Conservation (phyloP, 2,888 invertebrate genomes). For the Pherbina coryleti region DNA sequence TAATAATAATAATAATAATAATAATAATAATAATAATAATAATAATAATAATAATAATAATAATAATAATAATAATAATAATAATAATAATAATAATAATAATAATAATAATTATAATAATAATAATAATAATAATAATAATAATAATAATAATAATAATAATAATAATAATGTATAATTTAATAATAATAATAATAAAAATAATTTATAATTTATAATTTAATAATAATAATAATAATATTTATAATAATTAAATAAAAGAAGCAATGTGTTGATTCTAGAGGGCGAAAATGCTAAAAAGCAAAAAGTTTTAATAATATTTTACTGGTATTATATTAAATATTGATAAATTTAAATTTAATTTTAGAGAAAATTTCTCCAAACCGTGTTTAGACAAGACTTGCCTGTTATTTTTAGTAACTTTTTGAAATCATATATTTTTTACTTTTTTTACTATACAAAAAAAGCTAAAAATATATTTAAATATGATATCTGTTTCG, state of each 20-base stretch:
- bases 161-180: neutral
- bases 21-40: neutral
- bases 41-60: constrained; percentile 6
- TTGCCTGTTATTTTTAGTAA: constrained; percentile 35
- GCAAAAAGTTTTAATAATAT: neutral
- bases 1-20: constrained; percentile 9
- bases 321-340: neutral
- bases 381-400: constrained; percentile 31
- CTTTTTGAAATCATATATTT: constrained; percentile 14
- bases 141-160: constrained; percentile 11
- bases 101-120: constrained; percentile 10
- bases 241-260: neutral
- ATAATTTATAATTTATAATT: too few species aligned
- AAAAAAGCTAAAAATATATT: constrained; percentile 27
- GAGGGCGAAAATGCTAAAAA: neutral
- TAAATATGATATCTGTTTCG: constrained; percentile 1
- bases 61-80: constrained; percentile 5
- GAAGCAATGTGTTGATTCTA: neutral
- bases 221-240: constrained; percentile 10
- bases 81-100: neutral
- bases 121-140: neutral
- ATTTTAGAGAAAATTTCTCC: neutral
- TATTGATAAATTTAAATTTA: constrained; percentile 11
- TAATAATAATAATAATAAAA: constrained; percentile 10
- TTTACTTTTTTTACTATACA: constrained; percentile 20